Base-by-base conservation (phyloP, 2,888 invertebrate species). In the Smittia aterrima region DNA sequence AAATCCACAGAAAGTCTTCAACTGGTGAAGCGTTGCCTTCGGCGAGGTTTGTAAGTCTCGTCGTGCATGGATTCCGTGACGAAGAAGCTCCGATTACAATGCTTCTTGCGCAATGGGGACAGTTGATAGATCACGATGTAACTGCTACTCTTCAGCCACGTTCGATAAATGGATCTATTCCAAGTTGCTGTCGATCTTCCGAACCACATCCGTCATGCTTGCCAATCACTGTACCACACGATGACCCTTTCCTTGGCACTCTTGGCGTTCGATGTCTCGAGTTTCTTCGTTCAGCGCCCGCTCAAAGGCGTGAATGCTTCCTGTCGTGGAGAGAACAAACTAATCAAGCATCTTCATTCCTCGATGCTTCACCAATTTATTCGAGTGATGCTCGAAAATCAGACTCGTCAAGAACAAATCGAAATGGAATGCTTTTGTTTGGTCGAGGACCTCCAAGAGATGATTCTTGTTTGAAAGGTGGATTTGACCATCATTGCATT, bases 101-200 rank as follows among this genome's bases (percentile, higher is more conserved):
- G 77, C 88, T 92, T 87, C 86, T 93, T 75, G 94, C 93, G 88
- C 95, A 95, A 80, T 95, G 95, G 92, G 95, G 95, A 0, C 95
- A 96, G 82, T 90, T 72, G 18, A 64, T 96, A 75, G 95, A 95
- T 80, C 95, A 96, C 79, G 95, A 96, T 80, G 83, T 96, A 76
- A 93, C 92, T 53, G 89, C 91, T 0, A 89, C 91, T 2, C 91
- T 90, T 0, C 92, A 92, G 78, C 89, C 91, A 0, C 85, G 90
- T 27, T 81, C 91, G 6, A 91, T 92, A 79, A 91, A 92, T 79
- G 90, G 91, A 6, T 89, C 91, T 0, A 88, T 93, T 74, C 92
- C 93, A 38, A 86, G 90, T 77, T 93, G 93, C 80, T 93, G 93
- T 79, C 82, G 82, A 1, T 78, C 80, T 18, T 80, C 79, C 67